Percentiles rank a stretch among this genome's conserved stretches.
phyloP scores from a whole-genome alignment of 2,888 invertebrate species.

The Melanotus villosus region DNA sequence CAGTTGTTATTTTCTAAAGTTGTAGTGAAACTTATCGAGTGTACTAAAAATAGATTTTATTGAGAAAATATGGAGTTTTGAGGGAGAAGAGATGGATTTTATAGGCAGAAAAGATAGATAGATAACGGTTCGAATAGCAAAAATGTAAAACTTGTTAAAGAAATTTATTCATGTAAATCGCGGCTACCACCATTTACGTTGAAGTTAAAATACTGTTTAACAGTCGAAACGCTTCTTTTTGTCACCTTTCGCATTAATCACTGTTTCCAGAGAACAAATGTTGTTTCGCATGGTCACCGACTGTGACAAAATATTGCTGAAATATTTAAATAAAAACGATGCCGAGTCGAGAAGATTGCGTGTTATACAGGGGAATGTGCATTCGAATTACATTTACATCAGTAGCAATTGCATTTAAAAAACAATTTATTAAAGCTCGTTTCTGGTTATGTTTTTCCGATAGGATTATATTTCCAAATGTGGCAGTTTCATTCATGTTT shows the following conservation, averaged over 20 bases:
- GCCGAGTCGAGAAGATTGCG: no score
- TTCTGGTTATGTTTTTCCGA: background rate
- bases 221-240: constrained; percentile 3
- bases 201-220: constrained; percentile 3
- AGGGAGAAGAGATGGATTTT: background rate
- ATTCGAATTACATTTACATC: constrained; percentile 1
- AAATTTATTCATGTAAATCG: background rate
- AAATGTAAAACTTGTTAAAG: background rate
- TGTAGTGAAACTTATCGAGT: no score
- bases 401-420: background rate
- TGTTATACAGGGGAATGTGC: constrained; percentile 8
- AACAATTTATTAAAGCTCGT: background rate
- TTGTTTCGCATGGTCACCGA: background rate
- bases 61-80: no score
- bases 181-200: background rate
- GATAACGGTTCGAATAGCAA: background rate
- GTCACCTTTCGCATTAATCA: constrained; percentile 15
- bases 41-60: no score
- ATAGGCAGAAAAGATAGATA: background rate
- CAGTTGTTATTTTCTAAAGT: no score
- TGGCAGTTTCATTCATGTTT: constrained; percentile 7
- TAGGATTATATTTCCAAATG: background rate
- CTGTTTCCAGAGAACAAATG: background rate
- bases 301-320: constrained; percentile 5
- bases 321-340: constrained; percentile 5